A percentile compares a stretch with the other conserved stretches of the same genome.
Conservation (phyloP, 2,113 vertebrate species). For the Tinamus guttatus region DNA sequence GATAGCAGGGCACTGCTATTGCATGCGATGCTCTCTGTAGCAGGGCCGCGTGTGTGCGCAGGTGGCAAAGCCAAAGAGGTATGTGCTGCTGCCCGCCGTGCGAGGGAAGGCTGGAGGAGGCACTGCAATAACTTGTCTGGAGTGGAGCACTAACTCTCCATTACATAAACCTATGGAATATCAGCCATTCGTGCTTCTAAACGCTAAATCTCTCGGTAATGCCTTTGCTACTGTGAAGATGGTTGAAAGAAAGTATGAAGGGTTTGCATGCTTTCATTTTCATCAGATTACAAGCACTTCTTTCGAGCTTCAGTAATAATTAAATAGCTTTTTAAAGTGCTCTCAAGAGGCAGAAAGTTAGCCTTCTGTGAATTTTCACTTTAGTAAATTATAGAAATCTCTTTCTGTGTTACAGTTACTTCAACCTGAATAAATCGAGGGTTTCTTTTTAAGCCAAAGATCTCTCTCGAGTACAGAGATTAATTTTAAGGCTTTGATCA, state of each 20-base stretch:
- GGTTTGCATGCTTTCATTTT: neutral
- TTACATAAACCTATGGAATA: neutral
- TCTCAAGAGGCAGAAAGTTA: neutral
- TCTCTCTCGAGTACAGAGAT: neutral
- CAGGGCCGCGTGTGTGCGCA: neutral
- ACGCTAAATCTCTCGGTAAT: neutral
- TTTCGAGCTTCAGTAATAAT: neutral
- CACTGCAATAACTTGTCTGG: neutral
- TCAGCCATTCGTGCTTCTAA: neutral
- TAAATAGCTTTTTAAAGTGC: neutral
- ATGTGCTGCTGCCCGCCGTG: neutral
- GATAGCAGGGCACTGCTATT: neutral
- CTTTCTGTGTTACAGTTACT: neutral
- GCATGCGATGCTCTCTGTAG: accelerated
- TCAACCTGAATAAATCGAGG: neutral
- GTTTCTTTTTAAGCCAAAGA: neutral
- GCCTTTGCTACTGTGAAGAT: neutral
- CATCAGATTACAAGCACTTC: neutral
- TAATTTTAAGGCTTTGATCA: neutral
- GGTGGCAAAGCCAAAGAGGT: neutral
- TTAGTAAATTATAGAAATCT: neutral
- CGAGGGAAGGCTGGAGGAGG: neutral
- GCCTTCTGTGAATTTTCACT: conserved; percentile 8
- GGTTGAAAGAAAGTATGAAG: neutral
- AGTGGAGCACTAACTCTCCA: neutral